Conservation (phyloP, 2,888 invertebrate species). For the Hypolimnas misippus region DNA sequence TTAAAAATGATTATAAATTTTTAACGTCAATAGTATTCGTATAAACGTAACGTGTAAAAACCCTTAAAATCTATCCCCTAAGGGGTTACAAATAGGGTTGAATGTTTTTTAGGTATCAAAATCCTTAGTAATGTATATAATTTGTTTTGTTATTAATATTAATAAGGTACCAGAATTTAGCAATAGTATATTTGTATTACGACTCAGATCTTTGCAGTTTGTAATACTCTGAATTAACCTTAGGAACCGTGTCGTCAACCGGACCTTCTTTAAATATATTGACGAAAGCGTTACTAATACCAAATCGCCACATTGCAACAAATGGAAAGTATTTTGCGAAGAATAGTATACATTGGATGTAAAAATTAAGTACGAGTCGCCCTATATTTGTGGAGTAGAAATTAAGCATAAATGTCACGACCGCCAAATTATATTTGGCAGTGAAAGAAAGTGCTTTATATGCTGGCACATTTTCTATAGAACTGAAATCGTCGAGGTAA, state of each 20-base stretch:
- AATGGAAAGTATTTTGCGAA: constrained; percentile 73
- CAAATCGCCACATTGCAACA: constrained; percentile 32
- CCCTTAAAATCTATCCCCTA: too few species aligned
- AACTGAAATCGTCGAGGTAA: constrained; percentile 55
- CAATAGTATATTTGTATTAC: constrained; percentile 16
- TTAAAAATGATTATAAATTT: too few species aligned
- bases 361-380: constrained; percentile 84
- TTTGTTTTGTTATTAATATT: too few species aligned
- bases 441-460: constrained; percentile 54
- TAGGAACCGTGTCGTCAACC: constrained; percentile 19
- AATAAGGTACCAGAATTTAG: constrained; percentile 13
- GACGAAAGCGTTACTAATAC: constrained; percentile 24
- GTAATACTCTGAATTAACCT: constrained; percentile 33
- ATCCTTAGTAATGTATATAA: too few species aligned
- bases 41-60: too few species aligned
- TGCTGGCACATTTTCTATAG: constrained; percentile 57
- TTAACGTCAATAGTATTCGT: too few species aligned
- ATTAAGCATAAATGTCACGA: constrained; percentile 26
- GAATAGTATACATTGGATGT: constrained; percentile 79
- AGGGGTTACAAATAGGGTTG: too few species aligned
- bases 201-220: constrained; percentile 24
- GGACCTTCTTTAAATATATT: constrained; percentile 33
- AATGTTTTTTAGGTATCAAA: too few species aligned
- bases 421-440: constrained; percentile 1
- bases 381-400: constrained; percentile 69